Conservation (phyloP, 2,113 vertebrate species). For the Vulpes lagopus region DNA sequence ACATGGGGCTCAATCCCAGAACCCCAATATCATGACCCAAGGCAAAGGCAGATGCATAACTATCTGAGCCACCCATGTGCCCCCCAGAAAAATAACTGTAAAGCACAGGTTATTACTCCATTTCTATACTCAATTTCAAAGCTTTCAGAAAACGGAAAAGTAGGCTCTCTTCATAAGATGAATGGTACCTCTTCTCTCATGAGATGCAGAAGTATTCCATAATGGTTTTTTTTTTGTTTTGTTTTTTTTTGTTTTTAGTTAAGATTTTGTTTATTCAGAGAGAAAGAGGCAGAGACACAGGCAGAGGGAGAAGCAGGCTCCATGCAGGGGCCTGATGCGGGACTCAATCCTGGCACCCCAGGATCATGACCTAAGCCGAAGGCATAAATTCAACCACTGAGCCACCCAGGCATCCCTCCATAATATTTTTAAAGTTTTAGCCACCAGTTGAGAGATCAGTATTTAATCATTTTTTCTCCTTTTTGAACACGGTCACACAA, state of each 20-base stretch:
- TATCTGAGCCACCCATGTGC: no score
- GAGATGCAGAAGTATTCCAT: background rate
- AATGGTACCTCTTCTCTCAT: background rate
- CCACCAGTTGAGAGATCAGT: background rate
- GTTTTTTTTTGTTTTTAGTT: no score
- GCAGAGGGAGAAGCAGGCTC: no score
- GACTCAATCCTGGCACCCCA: no score
- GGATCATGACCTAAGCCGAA: no score
- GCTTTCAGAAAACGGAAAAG: slow-evolving; percentile 20
- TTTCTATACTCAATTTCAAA: slow-evolving; percentile 24
- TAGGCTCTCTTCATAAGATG: background rate
- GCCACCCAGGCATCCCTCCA: background rate
- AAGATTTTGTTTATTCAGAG: no score
- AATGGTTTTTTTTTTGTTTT: background rate
- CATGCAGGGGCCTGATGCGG: no score
- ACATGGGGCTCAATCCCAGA: no score
- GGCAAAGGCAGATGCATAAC: no score
- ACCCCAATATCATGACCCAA: no score
- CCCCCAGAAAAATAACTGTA: slow-evolving; percentile 42
- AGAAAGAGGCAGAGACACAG: no score
- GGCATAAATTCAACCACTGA: no score
- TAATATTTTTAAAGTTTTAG: slow-evolving; percentile 32
- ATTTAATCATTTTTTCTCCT: background rate
- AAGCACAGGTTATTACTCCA: slow-evolving; percentile 17
- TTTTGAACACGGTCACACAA: background rate